Conservation (phyloP, 2,113 vertebrate species). For the Narcine bancroftii region DNA sequence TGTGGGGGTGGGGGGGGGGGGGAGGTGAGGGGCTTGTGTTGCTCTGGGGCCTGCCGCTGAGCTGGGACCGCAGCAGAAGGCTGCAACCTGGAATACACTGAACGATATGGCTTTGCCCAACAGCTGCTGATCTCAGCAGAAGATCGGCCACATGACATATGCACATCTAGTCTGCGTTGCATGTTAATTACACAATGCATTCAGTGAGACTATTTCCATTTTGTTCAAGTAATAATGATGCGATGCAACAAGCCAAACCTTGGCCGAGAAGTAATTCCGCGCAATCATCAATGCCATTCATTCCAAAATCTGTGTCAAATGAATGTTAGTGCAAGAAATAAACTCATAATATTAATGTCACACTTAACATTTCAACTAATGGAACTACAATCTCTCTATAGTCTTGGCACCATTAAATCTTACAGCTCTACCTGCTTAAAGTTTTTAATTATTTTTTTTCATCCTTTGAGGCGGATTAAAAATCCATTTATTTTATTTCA, state of each 20-base stretch:
- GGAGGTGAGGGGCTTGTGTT: too few relatives aligned
- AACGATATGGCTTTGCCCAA: too few relatives aligned
- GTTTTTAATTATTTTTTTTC: constrained; percentile 6
- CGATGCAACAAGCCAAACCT: not conserved
- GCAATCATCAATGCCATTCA: not conserved
- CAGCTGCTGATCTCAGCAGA: too few relatives aligned
- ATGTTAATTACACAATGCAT: not conserved
- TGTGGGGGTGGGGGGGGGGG: too few relatives aligned
- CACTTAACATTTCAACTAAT: not conserved
- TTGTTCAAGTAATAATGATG: not conserved
- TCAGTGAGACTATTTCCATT: not conserved
- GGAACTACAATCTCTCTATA: not conserved
- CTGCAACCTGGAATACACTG: too few relatives aligned
- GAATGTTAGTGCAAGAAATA: not conserved
- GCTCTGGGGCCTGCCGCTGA: too few relatives aligned
- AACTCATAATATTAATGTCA: not conserved
- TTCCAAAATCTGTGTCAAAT: not conserved
- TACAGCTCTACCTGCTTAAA: not conserved
- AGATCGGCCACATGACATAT: too few relatives aligned
- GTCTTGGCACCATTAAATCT: not conserved
- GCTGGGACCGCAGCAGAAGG: too few relatives aligned
- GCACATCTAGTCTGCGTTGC: not conserved
- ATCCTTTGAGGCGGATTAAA: not conserved
- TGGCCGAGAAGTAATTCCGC: not conserved
- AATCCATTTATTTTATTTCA: not conserved